phyloP scores from a whole-genome alignment of 2,888 invertebrate genomes.

The Drosophila diplacantha region DNA sequence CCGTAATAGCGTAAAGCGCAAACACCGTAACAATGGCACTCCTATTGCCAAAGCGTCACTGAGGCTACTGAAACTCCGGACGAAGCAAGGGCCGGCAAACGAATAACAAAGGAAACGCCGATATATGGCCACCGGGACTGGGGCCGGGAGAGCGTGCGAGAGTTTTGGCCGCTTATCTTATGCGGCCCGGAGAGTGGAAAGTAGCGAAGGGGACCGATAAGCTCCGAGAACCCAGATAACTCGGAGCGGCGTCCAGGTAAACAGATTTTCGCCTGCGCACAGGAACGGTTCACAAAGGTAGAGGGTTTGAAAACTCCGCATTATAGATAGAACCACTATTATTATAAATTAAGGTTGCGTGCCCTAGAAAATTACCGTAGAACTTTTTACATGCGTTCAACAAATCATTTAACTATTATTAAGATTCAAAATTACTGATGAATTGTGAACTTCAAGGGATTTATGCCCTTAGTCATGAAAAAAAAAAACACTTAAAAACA shows the following conservation, averaged over 20 bases:
- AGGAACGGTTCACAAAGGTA: conserved; percentile 15
- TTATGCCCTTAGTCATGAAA: neutral
- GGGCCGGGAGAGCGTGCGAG: conserved; percentile 17
- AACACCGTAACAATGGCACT: conserved; percentile 9
- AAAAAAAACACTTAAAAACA: neutral
- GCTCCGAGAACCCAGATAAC: conserved; percentile 57
- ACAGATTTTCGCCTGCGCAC: conserved; percentile 33
- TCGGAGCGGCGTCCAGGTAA: conserved; percentile 56
- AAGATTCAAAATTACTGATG: neutral
- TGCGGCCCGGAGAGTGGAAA: conserved; percentile 10
- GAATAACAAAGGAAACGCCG: conserved; percentile 28
- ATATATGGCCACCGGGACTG: conserved; percentile 5
- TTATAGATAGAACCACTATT: neutral
- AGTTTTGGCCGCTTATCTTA: conserved; percentile 56
- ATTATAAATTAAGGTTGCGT: too few relatives aligned
- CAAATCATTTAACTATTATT: too few relatives aligned
- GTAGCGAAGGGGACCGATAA: conserved; percentile 50
- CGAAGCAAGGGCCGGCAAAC: conserved; percentile 3
- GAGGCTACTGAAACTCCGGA: conserved; percentile 27
- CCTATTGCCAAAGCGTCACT: conserved; percentile 37
- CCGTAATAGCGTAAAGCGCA: neutral
- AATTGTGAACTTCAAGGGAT: neutral
- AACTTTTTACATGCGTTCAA: neutral
- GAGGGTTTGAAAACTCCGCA: neutral
- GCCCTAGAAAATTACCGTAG: neutral